A percentile compares a stretch with the other conserved stretches of the same genome.
Conservation (phyloP, 2,888 invertebrate species). For the Piscicola geometra region DNA sequence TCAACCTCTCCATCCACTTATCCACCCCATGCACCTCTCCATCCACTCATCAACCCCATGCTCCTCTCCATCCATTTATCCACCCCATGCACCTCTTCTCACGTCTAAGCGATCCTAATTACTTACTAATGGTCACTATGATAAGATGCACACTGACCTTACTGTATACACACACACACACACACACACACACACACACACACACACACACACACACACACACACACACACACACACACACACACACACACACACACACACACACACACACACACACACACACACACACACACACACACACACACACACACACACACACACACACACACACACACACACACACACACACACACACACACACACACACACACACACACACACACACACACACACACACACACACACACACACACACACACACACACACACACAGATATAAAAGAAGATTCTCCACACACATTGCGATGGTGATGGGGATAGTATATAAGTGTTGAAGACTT, state of each 20-base stretch:
- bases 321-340: slow-evolving; percentile 25
- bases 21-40: too few relatives aligned
- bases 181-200: slow-evolving; percentile 32
- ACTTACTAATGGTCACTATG: too few relatives aligned
- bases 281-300: slow-evolving; percentile 26
- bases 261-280: slow-evolving; percentile 28
- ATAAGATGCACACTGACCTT: slow-evolving; percentile 1
- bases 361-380: slow-evolving; percentile 35
- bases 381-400: slow-evolving; percentile 34
- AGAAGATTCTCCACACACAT: too few relatives aligned
- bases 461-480: too few relatives aligned
- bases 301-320: slow-evolving; percentile 26
- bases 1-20: too few relatives aligned
- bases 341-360: slow-evolving; percentile 32
- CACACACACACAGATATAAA: neutral
- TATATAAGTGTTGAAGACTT: too few relatives aligned
- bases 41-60: too few relatives aligned
- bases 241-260: slow-evolving; percentile 25
- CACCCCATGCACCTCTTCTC: too few relatives aligned
- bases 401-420: slow-evolving; percentile 28
- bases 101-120: too few relatives aligned
- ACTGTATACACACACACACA: slow-evolving; percentile 12
- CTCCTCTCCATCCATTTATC: too few relatives aligned
- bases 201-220: slow-evolving; percentile 33
- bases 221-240: slow-evolving; percentile 30